phyloP scores from a whole-genome alignment of 2,888 invertebrate species.

The Pecten maximus region DNA sequence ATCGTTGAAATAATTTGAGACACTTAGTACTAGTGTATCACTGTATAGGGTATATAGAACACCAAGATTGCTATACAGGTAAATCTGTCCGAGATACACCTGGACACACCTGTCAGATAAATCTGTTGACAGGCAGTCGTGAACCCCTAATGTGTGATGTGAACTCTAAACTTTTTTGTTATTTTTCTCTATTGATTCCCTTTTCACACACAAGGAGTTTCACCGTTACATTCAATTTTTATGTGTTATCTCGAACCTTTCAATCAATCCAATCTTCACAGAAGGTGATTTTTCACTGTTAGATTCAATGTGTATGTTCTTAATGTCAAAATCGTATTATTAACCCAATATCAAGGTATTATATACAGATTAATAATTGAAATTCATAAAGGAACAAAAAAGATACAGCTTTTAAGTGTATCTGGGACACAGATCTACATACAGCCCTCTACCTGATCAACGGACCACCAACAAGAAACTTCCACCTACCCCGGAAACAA shows the following conservation, averaged over 20 bases:
- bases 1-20: background rate
- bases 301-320: constrained; percentile 5
- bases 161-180: constrained; percentile 34
- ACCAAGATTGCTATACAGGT: background rate
- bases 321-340: constrained; percentile 2
- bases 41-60: background rate
- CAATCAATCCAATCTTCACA: constrained; percentile 25
- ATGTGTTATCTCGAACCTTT: constrained; percentile 16
- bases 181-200: constrained; percentile 11
- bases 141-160: constrained; percentile 30
- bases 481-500: too few species aligned
- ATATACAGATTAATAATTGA: constrained; percentile 6
- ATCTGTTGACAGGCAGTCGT: constrained; percentile 15
- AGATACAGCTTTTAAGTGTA: background rate
- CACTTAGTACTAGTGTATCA: background rate
- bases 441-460: background rate
- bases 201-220: constrained; percentile 23
- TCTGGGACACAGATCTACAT: background rate
- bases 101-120: constrained; percentile 29
- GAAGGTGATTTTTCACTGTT: constrained; percentile 19
- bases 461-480: too few species aligned
- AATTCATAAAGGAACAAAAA: background rate
- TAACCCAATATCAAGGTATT: background rate
- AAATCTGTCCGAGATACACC: background rate
- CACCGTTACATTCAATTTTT: constrained; percentile 14